Conservation (phyloP, 2,113 vertebrate species). For the Oreochromis aureus region DNA sequence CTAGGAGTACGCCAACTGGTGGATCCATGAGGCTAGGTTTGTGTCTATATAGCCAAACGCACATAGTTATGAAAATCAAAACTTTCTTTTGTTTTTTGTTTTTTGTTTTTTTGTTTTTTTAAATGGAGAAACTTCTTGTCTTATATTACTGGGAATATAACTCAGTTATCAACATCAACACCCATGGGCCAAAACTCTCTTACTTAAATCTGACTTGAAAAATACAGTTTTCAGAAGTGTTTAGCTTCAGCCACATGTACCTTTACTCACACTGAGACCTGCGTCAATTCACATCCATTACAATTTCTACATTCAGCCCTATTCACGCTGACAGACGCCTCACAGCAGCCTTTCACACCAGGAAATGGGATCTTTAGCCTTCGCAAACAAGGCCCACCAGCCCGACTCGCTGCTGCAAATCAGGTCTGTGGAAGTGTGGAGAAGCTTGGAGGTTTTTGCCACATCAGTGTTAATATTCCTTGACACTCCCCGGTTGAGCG, state of each 20-base stretch:
- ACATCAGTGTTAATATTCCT: constrained; percentile 46
- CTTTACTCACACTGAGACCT: constrained; percentile 12
- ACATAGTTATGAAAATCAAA: background rate
- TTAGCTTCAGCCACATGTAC: background rate
- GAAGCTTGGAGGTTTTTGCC: background rate
- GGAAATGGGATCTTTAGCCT: constrained; percentile 28
- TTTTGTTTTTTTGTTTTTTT: background rate
- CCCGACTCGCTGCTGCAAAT: background rate
- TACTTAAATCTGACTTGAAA: background rate
- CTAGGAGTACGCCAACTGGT: background rate
- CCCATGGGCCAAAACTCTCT: background rate
- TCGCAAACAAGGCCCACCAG: constrained; percentile 36
- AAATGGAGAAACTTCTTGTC: background rate
- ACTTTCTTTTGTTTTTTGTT: background rate
- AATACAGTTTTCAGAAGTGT: background rate
- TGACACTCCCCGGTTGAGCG: constrained; percentile 16
- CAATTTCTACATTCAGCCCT: background rate
- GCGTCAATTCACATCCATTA: constrained; percentile 48
- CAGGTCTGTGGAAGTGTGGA: background rate
- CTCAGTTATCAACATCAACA: background rate
- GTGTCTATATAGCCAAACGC: background rate
- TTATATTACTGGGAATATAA: background rate
- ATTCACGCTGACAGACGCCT: constrained; percentile 42
- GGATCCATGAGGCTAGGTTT: background rate
- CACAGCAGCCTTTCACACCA: constrained; percentile 42